Conservation (phyloP, 2,797 vertebrate species). For the Pangasius macronema region DNA sequence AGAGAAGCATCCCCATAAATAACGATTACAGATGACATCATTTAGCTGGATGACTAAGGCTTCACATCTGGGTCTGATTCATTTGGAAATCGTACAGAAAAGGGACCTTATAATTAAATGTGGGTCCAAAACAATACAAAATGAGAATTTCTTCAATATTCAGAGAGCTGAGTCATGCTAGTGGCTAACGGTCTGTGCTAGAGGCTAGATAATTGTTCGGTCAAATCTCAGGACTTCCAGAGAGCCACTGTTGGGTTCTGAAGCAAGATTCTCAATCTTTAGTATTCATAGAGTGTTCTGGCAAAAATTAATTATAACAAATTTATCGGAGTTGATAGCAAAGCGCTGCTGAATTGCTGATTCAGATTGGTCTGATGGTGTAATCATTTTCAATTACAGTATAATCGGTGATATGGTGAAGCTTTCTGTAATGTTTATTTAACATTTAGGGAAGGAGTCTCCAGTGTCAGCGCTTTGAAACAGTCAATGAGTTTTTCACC, state of each 20-base stretch:
- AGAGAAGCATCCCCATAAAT: background rate
- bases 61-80: background rate
- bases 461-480: background rate
- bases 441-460: background rate
- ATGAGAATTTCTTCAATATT: background rate
- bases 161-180: background rate
- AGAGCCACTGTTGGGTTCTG: background rate
- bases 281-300: background rate
- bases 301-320: background rate
- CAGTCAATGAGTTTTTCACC: background rate
- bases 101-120: background rate
- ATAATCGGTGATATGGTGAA: background rate
- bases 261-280: background rate
- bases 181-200: background rate
- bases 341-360: background rate
- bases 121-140: background rate
- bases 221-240: background rate
- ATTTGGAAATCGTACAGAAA: slow-evolving; percentile 7
- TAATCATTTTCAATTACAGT: background rate
- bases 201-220: background rate
- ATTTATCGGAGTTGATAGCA: background rate
- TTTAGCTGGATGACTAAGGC: background rate
- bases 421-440: background rate
- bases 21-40: slow-evolving; percentile 1
- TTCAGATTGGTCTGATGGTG: background rate